Evolutionary conservation across 2,888 invertebrate genomes (phyloP).

Genomic region (Ischnura elegans): DNA sequence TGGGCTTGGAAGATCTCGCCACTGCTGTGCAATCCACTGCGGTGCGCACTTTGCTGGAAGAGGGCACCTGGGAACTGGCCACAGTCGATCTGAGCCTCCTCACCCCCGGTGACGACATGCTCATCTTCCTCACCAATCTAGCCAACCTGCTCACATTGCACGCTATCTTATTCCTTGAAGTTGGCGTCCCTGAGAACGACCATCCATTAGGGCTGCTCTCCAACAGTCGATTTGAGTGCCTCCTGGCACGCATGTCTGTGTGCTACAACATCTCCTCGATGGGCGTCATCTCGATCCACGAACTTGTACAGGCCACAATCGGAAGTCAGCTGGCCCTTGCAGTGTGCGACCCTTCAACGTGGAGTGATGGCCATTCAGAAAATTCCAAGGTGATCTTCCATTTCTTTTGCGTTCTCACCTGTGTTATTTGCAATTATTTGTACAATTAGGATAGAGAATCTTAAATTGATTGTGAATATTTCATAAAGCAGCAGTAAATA

Average conservation of each 20-base stretch:
- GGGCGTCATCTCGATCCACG: conserved; percentile 76
- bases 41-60: conserved; percentile 73
- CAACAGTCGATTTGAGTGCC: conserved; percentile 63
- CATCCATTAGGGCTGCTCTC: conserved; percentile 71
- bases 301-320: conserved; percentile 75
- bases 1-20: conserved; percentile 70
- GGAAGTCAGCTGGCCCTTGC: conserved; percentile 73
- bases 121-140: conserved; percentile 76
- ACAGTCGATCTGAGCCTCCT: conserved; percentile 75
- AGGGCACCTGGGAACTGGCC: conserved; percentile 73
- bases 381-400: conserved; percentile 28
- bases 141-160: conserved; percentile 77
- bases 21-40: conserved; percentile 71
- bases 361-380: neutral
- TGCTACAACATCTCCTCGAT: conserved; percentile 77
- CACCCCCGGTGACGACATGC: conserved; percentile 76
- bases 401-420: no score
- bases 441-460: no score
- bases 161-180: conserved; percentile 72
- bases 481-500: no score
- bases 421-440: no score
- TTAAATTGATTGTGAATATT: no score
- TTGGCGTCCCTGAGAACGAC: neutral
- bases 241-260: conserved; percentile 73
- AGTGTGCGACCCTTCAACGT: neutral